Evolutionary conservation across 1,140 invertebrate species (phyloP).

Genomic region (Drosophila orena): DNA sequence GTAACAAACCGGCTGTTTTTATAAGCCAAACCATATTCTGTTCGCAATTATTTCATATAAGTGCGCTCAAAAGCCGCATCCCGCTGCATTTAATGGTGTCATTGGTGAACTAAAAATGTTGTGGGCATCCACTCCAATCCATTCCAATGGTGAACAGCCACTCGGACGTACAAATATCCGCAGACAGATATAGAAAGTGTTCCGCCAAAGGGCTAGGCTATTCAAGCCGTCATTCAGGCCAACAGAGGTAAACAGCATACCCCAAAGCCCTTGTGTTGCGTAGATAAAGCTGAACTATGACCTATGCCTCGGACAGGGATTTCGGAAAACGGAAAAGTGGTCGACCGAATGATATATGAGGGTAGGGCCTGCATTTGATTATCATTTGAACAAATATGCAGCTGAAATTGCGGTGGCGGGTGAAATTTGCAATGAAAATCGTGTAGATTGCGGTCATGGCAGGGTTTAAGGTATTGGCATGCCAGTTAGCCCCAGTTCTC

Average conservation of each 20-base stretch:
- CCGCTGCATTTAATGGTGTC: constrained; percentile 38
- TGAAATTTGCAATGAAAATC: constrained; percentile 57
- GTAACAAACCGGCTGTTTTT: constrained; percentile 13
- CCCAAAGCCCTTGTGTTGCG: constrained; percentile 5
- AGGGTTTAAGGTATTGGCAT: constrained; percentile 57
- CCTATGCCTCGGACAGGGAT: constrained; percentile 1
- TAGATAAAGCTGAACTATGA: constrained; percentile 27
- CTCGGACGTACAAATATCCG: constrained; percentile 6
- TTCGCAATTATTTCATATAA: constrained; percentile 24
- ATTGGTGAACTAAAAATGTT: constrained; percentile 31
- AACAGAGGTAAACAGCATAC: constrained; percentile 39
- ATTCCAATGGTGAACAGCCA: constrained; percentile 38
- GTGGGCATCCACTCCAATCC: constrained; percentile 32
- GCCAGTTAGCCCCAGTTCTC: constrained; percentile 10
- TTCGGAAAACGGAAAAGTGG: constrained; percentile 51
- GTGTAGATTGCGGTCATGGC: constrained; percentile 49
- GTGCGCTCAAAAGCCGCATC: constrained; percentile 17
- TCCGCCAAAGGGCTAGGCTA: constrained; percentile 18
- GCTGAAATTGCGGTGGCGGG: constrained; percentile 7
- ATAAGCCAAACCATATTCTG: constrained; percentile 2
- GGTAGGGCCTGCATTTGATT: constrained; percentile 68
- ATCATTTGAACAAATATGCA: constrained; percentile 68
- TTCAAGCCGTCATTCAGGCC: constrained; percentile 31
- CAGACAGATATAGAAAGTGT: neutral
- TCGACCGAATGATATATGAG: constrained; percentile 66